phyloP scores from a whole-genome alignment of 1,140 invertebrate species.

The Acromyrmex echinatior region DNA sequence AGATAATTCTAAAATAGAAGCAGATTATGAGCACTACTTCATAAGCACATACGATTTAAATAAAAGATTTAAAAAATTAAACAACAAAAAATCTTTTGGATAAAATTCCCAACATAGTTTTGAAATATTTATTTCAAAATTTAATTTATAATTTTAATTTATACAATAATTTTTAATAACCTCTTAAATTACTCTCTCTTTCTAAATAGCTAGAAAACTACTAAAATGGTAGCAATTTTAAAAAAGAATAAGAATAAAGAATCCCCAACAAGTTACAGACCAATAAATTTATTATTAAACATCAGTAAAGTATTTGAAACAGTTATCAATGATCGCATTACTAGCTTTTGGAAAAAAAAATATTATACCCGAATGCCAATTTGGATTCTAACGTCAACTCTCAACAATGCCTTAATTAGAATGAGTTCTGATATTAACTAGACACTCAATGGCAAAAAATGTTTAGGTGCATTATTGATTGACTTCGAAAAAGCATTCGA shows the following conservation, averaged over 20 bases:
- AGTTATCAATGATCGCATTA: neutral
- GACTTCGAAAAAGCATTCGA: constrained; percentile 78
- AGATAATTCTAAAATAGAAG: too few species aligned
- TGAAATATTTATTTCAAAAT: neutral
- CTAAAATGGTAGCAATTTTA: constrained; percentile 13
- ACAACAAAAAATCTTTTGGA: constrained; percentile 33
- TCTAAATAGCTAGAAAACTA: neutral
- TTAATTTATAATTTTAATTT: neutral
- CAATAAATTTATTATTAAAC: neutral
- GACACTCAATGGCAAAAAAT: constrained; percentile 26
- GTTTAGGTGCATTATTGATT: constrained; percentile 69
- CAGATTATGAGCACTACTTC: neutral
- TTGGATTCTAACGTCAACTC: neutral
- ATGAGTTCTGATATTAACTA: constrained; percentile 2
- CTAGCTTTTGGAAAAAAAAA: neutral
- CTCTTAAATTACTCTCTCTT: neutral
- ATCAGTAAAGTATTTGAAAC: neutral
- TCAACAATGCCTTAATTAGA: neutral
- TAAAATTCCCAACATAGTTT: neutral
- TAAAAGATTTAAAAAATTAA: neutral
- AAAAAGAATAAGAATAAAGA: constrained; percentile 14
- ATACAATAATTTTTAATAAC: neutral
- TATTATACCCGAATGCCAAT: constrained; percentile 22
- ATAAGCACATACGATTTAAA: neutral
- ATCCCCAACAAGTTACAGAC: neutral